Percentiles rank a stretch among this genome's conserved stretches.
These are phyloP conservation scores for Cosmia trapezina DNA, from an alignment of 2,888 invertebrate species.

Conservation along the genomic window DNA sequence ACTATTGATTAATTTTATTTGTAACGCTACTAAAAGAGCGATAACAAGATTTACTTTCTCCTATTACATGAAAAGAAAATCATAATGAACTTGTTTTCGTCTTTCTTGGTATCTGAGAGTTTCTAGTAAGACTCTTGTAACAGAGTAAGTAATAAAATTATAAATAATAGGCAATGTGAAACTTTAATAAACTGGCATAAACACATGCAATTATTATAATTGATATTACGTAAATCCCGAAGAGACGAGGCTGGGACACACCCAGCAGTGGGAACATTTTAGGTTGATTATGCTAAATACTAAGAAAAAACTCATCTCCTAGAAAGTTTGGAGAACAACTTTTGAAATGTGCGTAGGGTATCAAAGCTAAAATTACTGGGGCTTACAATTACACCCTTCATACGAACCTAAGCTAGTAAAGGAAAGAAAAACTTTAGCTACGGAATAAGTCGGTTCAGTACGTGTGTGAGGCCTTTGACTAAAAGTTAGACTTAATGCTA, in stretches of 20 bases:
- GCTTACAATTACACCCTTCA: slow-evolving; percentile 10
- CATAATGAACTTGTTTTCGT: background rate
- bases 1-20: slow-evolving; percentile 44
- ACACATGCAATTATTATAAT: background rate
- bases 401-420: slow-evolving; percentile 5
- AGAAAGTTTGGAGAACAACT: background rate
- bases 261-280: no score
- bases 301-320: background rate
- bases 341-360: slow-evolving; percentile 6
- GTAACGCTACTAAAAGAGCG: background rate
- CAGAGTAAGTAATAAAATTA: background rate
- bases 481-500: slow-evolving; percentile 24
- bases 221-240: no score
- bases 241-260: no score
- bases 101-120: background rate
- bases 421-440: slow-evolving; percentile 33
- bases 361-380: slow-evolving; percentile 14
- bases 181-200: background rate
- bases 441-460: slow-evolving; percentile 10
- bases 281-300: background rate
- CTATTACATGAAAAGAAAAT: slow-evolving; percentile 7
- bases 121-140: background rate
- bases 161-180: background rate
- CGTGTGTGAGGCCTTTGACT: slow-evolving; percentile 29
- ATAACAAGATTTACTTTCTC: background rate